Base-by-base conservation (phyloP, 1,140 invertebrate genomes). In the Heliconius melpomene region DNA sequence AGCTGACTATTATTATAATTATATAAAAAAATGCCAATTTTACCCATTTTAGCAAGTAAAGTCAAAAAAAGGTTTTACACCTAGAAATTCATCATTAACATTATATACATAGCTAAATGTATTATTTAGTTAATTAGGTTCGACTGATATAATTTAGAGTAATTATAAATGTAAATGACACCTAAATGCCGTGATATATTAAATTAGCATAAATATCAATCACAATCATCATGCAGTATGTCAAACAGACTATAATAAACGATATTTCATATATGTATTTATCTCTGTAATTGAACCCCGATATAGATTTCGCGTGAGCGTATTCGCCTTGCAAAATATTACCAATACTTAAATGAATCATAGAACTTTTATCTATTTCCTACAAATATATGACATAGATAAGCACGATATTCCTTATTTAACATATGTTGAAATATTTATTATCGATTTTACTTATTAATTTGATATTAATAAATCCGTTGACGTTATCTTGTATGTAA, bases 341-440 rank as follows among this genome's bases (percentile, higher is more conserved):
- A 60, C 3, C 54, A 9, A 60, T 60, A n/a, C 7, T 60, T 60
- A 60, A 60, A 60, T 23, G 54, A 60, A 5, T 60, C 54, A 60
- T 60, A 60, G 20, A 26, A 60, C 54, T 60, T 23, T 60, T 60
- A 60, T 60, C 54, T 60, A 60, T 60, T 60, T 60, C n/a, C 54
- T 60, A 60, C 54, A 60, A 60, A n/a, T 60, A 40, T 23, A 57
- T 23, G n/a, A n/a, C 20, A 2, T 8, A 23, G 54, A 60, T 60
- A 60, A 60, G 54, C 20, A 23, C 1, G n/a, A 23, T 60, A 3
- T 60, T 26, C 3, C 9, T 60, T 60, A 60, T 60, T 60, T 60
- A 23, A 66, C n/a, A 29, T 66, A 5, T 29, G 8, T 66, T 13
- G 3, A 26, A 9, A 8, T 46, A 46, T 46, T 13, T 46, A 46